Conservation (phyloP, 2,888 invertebrate species). For the Gandaritis pyraliata region DNA sequence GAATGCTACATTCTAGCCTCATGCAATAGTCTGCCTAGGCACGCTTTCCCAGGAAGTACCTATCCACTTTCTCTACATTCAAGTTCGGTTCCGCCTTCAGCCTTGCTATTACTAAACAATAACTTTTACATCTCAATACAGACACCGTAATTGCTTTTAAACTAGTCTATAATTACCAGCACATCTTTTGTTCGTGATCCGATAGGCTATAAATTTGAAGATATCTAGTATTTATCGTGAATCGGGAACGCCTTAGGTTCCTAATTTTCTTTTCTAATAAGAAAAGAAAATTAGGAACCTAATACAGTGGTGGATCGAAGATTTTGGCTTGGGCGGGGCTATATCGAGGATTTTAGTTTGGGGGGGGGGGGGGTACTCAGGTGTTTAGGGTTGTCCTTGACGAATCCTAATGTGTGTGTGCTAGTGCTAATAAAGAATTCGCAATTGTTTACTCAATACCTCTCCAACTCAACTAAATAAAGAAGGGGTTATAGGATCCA, state of each 20-base stretch:
- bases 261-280: no score
- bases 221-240: background rate
- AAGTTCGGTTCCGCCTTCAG: conserved; percentile 73
- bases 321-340: no score
- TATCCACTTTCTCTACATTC: conserved; percentile 81
- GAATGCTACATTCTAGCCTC: conserved; percentile 25
- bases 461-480: no score
- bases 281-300: no score
- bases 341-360: no score
- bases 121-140: conserved; percentile 55
- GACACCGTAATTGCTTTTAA: conserved; percentile 38
- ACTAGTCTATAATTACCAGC: conserved; percentile 19
- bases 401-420: no score
- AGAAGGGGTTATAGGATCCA: no score
- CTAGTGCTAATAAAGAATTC: no score
- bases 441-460: no score
- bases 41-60: conserved; percentile 81
- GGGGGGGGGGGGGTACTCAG: no score
- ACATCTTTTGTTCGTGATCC: conserved; percentile 8
- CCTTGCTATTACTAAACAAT: conserved; percentile 54
- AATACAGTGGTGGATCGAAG: no score
- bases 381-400: no score
- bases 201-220: background rate
- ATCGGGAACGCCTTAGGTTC: background rate
- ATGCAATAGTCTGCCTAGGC: conserved; percentile 40